Evolutionary conservation across 2,113 vertebrate genomes (phyloP), one percentile per base, ranked within the genome.

Genomic region (Antechinus stuartii): DNA sequence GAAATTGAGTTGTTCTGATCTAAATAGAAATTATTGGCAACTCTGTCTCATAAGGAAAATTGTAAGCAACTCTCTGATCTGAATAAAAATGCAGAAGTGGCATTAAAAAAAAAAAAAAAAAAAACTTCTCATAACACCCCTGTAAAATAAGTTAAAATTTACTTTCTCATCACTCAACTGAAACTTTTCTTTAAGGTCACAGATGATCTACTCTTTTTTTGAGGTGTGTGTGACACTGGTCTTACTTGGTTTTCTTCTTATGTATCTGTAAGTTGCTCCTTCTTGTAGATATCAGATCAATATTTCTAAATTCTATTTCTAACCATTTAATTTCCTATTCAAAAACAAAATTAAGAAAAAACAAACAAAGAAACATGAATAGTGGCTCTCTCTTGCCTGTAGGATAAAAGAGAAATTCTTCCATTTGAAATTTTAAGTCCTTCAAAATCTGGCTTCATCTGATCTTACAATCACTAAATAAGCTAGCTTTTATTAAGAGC

Each of bases 11-110:
- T 61, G 68, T 94, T 55, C 53, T 47, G 47, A 47, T 47, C 47
- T 93, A 89, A 95, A 95, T 0, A 91, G 46, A 95, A 94, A 97
- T 30, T 2, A 0, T 26, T 93, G 92, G 91, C 56, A 89, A 90
- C 8, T 46, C 68, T 53, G 89, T 52, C 54, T 84, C 42, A 35
- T 53, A 90, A 94, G 49, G 57, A 94, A 84, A 94, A 97, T 47
- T 35, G 92, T 90, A 54, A 30, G 89, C 35, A 68, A 90, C 42
- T 91, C 56, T 91, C 95, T 93, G 42, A 12, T 93, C 84, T 92
- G 92, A 90, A 94, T 14, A 76, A 91, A 93, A 55, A 35, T 27
- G 90, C 57, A 90, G 76, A 93, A 52, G 12, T 92, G 93, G 52
- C 55, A 42, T 19, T 91, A 94, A 47, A 47, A 47, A 47, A 47